These are phyloP conservation scores for Bellardia bayeri DNA, from an alignment of 2,888 invertebrate species.

Conservation along the genomic window DNA sequence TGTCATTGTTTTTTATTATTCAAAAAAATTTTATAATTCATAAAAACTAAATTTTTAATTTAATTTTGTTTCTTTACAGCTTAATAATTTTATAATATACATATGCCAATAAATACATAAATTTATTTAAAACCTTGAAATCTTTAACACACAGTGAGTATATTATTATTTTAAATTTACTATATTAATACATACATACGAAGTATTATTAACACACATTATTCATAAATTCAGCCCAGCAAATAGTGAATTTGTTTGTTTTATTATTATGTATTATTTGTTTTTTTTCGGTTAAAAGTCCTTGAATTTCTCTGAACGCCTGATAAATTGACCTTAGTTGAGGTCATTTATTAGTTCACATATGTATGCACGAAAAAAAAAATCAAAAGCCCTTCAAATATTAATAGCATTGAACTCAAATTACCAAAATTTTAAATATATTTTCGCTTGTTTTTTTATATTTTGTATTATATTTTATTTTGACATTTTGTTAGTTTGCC, in stretches of 20 bases:
- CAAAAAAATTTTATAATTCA: no score
- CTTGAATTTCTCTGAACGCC: slow-evolving; percentile 67
- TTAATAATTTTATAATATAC: slow-evolving; percentile 11
- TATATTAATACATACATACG: not conserved
- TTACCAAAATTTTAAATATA: slow-evolving; percentile 5
- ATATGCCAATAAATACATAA: slow-evolving; percentile 15
- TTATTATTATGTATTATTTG: slow-evolving; percentile 2
- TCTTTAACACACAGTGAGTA: not conserved
- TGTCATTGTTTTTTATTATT: no score
- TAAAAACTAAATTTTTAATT: not conserved
- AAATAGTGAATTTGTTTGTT: not conserved
- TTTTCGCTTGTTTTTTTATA: not conserved
- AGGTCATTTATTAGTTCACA: slow-evolving; percentile 58
- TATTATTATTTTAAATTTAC: slow-evolving; percentile 16
- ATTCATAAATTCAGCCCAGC: not conserved
- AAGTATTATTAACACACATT: no score
- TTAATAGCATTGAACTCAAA: slow-evolving; percentile 47
- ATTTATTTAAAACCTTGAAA: slow-evolving; percentile 16
- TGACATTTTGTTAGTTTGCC: not conserved
- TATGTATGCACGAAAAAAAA: not conserved
- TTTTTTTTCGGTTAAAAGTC: slow-evolving; percentile 35
- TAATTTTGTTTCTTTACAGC: slow-evolving; percentile 3
- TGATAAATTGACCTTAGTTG: slow-evolving; percentile 67
- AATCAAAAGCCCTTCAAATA: slow-evolving; percentile 41
- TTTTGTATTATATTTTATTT: not conserved